A percentile compares a stretch with the other conserved stretches of the same genome.
Evolutionary conservation across 2,113 vertebrate species (phyloP).

Genomic region (Oophaga pumilio): DNA sequence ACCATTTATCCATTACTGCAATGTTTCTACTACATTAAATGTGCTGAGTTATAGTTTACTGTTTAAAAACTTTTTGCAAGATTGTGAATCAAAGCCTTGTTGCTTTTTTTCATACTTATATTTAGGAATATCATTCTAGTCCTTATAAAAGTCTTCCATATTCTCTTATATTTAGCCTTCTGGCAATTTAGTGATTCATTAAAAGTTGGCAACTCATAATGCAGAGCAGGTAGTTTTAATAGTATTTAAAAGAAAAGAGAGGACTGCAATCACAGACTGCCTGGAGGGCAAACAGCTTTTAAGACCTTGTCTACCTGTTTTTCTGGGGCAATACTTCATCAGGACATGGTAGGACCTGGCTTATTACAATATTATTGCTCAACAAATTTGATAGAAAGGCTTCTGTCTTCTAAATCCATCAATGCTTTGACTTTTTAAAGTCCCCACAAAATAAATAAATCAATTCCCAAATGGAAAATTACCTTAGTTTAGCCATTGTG

Average conservation of each 20-base stretch:
- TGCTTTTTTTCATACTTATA: background rate
- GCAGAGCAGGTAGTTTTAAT: constrained; percentile 56
- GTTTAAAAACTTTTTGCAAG: background rate
- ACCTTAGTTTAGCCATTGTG: constrained; percentile 56
- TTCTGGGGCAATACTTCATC: constrained; percentile 51
- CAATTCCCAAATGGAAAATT: constrained; percentile 57
- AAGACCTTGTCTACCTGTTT: constrained; percentile 30
- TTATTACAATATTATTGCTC: constrained; percentile 59
- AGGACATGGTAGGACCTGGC: constrained; percentile 38
- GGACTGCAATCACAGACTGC: constrained; percentile 55
- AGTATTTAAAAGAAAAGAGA: constrained; percentile 44
- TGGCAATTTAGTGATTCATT: constrained; percentile 49
- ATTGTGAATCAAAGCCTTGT: background rate
- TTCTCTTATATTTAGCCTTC: constrained; percentile 15
- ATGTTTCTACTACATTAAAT: background rate
- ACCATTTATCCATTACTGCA: background rate
- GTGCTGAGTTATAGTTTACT: background rate
- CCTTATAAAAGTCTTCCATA: constrained; percentile 21
- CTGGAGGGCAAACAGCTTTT: constrained; percentile 54
- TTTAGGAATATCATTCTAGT: constrained; percentile 15
- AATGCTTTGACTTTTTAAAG: constrained; percentile 47
- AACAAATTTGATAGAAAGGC: constrained; percentile 58
- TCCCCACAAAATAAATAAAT: constrained; percentile 58
- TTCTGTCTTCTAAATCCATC: constrained; percentile 55
- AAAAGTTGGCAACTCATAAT: constrained; percentile 51